These are phyloP conservation scores for Pipa parva DNA, from an alignment of 2,113 vertebrate genomes.

Conservation along the genomic window DNA sequence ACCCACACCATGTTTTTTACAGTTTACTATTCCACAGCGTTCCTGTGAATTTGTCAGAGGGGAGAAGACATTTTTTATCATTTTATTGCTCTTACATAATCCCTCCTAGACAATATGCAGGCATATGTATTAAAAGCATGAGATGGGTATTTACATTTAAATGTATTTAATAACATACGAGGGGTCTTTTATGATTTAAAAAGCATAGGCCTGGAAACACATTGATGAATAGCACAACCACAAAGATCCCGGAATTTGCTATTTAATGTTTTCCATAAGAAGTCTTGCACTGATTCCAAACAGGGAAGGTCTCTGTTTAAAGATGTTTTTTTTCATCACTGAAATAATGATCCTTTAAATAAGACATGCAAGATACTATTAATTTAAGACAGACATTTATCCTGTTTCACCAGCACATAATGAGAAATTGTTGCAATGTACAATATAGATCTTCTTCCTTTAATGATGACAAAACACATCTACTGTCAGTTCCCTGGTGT, in stretches of 20 bases:
- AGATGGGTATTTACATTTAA: slow-evolving; percentile 25
- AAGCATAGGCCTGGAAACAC: slow-evolving; percentile 17
- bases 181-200: slow-evolving; percentile 30
- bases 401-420: too few relatives aligned
- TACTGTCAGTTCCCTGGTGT: too few relatives aligned
- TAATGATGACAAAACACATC: too few relatives aligned
- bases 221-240: slow-evolving; percentile 17
- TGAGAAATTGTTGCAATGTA: too few relatives aligned
- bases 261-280: slow-evolving; percentile 7
- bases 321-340: too few relatives aligned
- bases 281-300: not conserved
- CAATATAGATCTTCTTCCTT: too few relatives aligned
- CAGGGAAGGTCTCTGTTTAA: not conserved
- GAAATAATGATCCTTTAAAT: too few relatives aligned
- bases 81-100: slow-evolving; percentile 1
- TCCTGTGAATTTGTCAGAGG: slow-evolving; percentile 14
- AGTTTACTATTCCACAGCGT: slow-evolving; percentile 25
- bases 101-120: too few relatives aligned
- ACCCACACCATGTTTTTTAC: slow-evolving; percentile 21
- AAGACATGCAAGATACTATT: too few relatives aligned
- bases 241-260: slow-evolving; percentile 24
- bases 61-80: not conserved
- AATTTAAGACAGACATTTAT: too few relatives aligned
- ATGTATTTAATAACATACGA: slow-evolving; percentile 18
- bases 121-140: too few relatives aligned